Evolutionary conservation across 2,888 invertebrate species (phyloP).

Genomic region (Tipula lateralis): DNA sequence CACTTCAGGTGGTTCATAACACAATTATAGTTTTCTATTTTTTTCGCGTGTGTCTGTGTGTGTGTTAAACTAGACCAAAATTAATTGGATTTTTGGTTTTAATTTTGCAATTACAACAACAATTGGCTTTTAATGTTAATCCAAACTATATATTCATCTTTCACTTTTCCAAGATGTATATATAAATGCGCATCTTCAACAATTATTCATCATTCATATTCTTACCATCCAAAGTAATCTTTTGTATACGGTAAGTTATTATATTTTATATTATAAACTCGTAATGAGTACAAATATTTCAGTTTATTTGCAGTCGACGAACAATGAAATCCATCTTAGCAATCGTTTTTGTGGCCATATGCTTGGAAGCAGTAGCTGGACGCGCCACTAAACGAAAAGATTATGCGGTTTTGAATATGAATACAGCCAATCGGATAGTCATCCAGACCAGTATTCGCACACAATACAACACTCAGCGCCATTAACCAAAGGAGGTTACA

Average conservation of each 20-base stretch:
- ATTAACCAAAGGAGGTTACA: slow-evolving; percentile 50
- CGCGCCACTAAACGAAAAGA: too few relatives aligned
- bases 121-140: not conserved
- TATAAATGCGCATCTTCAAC: not conserved
- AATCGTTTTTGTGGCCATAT: not conserved
- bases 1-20: not conserved
- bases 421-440: not conserved
- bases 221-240: not conserved
- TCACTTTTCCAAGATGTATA: not conserved
- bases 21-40: not conserved
- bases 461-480: not conserved
- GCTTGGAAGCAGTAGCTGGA: not conserved
- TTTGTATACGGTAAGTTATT: not conserved
- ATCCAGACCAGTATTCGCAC: slow-evolving; percentile 24
- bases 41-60: too few relatives aligned
- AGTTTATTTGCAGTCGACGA: not conserved
- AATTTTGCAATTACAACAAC: not conserved
- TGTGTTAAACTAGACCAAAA: not conserved
- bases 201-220: not conserved
- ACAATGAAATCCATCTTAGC: not conserved
- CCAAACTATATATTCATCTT: not conserved
- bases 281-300: not conserved
- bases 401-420: slow-evolving; percentile 20
- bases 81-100: not conserved
- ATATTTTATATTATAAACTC: not conserved